These are phyloP conservation scores for Menidia menidia DNA, from an alignment of 2,797 vertebrate species.

Conservation along the genomic window DNA sequence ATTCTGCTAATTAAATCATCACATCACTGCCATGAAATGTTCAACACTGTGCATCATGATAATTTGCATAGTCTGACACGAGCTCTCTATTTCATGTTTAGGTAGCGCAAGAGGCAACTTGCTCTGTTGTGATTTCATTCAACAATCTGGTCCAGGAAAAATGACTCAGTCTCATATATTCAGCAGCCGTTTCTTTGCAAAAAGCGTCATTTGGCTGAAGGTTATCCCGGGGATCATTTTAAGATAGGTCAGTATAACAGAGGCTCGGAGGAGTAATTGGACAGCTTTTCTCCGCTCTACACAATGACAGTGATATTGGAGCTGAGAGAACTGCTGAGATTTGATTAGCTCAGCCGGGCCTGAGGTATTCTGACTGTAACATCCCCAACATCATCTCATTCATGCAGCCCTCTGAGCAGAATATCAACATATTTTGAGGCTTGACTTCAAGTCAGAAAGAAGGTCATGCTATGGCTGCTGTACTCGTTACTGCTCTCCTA, in stretches of 20 bases:
- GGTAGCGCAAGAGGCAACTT: constrained; percentile 25
- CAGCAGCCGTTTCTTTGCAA: not conserved
- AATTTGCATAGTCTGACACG: not conserved
- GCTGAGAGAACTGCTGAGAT: constrained; percentile 8
- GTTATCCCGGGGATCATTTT: not conserved
- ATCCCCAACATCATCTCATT: not conserved
- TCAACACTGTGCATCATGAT: not conserved
- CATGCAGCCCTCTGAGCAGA: no score
- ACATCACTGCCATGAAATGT: constrained; percentile 9
- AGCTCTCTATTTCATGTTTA: not conserved
- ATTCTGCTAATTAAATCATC: constrained; percentile 15
- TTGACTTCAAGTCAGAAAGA: not conserved
- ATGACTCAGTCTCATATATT: not conserved
- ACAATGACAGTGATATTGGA: not conserved
- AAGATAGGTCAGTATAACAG: not conserved
- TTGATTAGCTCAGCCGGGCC: not conserved
- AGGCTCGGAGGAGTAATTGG: constrained; percentile 4
- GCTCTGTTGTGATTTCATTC: constrained; percentile 11
- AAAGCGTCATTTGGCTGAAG: not conserved
- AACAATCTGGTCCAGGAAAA: not conserved
- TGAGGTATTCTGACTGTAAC: not conserved
- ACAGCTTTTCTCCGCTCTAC: not conserved
- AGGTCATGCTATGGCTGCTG: not conserved
- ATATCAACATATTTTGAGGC: not conserved
- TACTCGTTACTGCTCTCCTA: not conserved